Conservation (phyloP, 2,797 vertebrate genomes). For the Knipowitschia caucasica region DNA sequence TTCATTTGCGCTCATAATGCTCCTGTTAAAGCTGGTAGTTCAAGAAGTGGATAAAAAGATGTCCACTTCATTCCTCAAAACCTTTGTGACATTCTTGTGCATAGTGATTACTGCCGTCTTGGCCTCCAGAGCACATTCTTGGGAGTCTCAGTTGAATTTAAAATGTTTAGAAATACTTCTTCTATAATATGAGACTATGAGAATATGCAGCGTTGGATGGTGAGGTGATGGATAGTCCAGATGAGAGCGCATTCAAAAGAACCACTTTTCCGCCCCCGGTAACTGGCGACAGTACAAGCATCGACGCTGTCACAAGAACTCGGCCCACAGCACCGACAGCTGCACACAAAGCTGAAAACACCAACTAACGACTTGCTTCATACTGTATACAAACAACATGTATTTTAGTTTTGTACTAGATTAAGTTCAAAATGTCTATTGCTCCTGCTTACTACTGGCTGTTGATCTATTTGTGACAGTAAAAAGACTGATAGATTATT, state of each 20-base stretch:
- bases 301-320: constrained; percentile 50
- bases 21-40: constrained; percentile 12
- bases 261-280: constrained; percentile 28
- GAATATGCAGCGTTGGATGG: constrained; percentile 14
- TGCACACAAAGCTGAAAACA: constrained; percentile 41
- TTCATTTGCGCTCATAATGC: constrained; percentile 21
- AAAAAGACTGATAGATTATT: too few species aligned
- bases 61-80: constrained; percentile 15
- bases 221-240: constrained; percentile 7
- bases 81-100: constrained; percentile 35
- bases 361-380: constrained; percentile 35
- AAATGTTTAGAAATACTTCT: constrained; percentile 29
- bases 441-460: not conserved
- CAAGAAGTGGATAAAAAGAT: constrained; percentile 20
- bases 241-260: constrained; percentile 1
- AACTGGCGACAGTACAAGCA: constrained; percentile 30
- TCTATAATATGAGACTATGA: constrained; percentile 11
- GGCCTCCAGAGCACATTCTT: constrained; percentile 37
- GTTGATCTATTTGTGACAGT: too few species aligned
- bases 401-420: constrained; percentile 15
- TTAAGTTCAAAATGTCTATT: not conserved
- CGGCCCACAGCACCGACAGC: constrained; percentile 38
- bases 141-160: constrained; percentile 39
- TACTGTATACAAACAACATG: constrained; percentile 14
- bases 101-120: constrained; percentile 31